Evolutionary conservation across 2,797 vertebrate species (phyloP).

Genomic region (Valencia hispanica): DNA sequence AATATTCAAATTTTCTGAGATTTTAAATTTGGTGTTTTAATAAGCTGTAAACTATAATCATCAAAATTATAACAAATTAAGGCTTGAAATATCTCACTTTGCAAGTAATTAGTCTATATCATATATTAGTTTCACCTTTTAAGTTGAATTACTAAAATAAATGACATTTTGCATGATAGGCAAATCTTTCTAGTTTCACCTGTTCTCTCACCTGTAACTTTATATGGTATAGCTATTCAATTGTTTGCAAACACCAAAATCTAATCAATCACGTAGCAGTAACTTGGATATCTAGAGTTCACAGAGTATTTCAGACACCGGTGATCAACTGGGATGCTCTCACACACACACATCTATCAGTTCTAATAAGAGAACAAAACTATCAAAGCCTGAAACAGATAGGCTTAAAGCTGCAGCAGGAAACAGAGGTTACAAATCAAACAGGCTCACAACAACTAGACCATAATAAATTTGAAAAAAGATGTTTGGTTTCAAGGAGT

Average conservation of each 20-base stretch:
- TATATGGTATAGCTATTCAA: neutral
- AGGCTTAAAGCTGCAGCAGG: neutral
- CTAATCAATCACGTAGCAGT: neutral
- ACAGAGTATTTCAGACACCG: neutral
- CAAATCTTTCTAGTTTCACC: too few relatives aligned
- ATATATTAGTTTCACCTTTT: too few relatives aligned
- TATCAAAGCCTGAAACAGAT: neutral
- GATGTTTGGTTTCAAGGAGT: too few relatives aligned
- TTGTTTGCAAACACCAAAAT: neutral
- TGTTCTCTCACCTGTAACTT: too few relatives aligned
- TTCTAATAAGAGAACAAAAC: neutral
- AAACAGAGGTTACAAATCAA: neutral
- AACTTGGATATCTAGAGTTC: neutral
- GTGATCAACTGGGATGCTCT: neutral
- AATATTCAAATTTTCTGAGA: too few relatives aligned
- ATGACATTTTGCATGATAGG: too few relatives aligned
- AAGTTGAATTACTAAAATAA: too few relatives aligned
- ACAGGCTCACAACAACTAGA: neutral
- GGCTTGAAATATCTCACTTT: too few relatives aligned
- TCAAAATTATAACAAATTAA: too few relatives aligned
- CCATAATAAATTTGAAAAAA: neutral
- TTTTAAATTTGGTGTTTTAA: too few relatives aligned
- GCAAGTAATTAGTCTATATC: too few relatives aligned
- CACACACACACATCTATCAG: neutral
- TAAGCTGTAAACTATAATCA: too few relatives aligned